A percentile compares a stretch with the other conserved stretches of the same genome.
Evolutionary conservation across 2,113 vertebrate species (phyloP).

Genomic region (Chrysemys picta): DNA sequence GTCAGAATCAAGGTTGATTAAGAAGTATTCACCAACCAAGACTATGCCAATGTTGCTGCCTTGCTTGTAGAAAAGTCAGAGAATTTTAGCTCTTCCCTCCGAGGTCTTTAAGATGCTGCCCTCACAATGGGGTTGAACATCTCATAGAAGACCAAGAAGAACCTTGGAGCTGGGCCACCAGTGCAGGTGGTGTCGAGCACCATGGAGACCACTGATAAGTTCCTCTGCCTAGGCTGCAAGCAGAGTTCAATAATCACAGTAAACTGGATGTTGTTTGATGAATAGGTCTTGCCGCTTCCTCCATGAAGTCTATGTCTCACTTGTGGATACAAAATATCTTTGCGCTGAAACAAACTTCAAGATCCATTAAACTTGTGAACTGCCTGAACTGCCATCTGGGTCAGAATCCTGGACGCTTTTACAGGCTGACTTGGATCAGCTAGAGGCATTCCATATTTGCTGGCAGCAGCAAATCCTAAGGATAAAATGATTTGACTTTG

Average conservation of each 20-base stretch:
- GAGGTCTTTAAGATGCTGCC: not conserved
- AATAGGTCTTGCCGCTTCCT: not conserved
- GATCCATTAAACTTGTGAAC: not conserved
- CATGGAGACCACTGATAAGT: not conserved
- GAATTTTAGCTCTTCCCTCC: not conserved
- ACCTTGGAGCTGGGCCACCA: not conserved
- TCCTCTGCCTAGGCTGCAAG: not conserved
- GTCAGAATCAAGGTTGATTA: not conserved
- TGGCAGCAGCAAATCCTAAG: not conserved
- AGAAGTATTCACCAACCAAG: not conserved
- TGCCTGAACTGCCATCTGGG: not conserved
- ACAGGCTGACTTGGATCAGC: not conserved
- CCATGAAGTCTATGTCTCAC: too few species aligned
- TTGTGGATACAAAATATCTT: too few species aligned
- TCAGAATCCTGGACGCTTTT: not conserved
- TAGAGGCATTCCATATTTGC: not conserved
- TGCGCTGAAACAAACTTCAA: too few species aligned
- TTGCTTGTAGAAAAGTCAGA: not conserved
- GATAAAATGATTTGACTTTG: not conserved
- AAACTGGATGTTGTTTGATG: not conserved
- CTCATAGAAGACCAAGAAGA: not conserved
- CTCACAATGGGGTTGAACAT: not conserved
- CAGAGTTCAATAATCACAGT: not conserved
- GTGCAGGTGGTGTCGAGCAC: not conserved
- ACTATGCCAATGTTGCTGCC: not conserved